Evolutionary conservation across 2,797 vertebrate species (phyloP).

Genomic region (Pangasius sanitwongsei): DNA sequence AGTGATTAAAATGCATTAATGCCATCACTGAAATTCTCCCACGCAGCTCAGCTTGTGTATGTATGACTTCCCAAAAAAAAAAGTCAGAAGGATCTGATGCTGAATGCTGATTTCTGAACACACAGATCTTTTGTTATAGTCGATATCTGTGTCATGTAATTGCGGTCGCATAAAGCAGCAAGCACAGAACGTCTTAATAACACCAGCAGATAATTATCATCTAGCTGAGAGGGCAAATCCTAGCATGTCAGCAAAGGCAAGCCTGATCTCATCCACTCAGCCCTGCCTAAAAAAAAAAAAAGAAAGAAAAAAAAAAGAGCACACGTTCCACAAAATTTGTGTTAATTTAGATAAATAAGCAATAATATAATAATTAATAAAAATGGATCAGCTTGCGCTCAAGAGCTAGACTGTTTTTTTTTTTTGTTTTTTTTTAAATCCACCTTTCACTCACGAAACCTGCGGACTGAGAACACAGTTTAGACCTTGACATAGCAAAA

Average conservation of each 20-base stretch:
- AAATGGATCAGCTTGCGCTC: too few species aligned
- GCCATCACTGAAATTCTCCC: not conserved
- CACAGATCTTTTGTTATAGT: not conserved
- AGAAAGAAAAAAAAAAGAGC: not conserved
- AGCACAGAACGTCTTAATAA: conserved; percentile 29
- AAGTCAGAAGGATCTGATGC: not conserved
- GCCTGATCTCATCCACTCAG: conserved; percentile 24
- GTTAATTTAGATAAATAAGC: not conserved
- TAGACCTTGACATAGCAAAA: conserved; percentile 72
- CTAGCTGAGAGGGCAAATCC: conserved; percentile 26
- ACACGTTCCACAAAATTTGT: not conserved
- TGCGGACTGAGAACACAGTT: conserved; percentile 54
- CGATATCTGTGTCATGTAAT: not conserved
- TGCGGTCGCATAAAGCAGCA: not conserved
- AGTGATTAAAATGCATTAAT: not conserved
- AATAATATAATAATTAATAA: not conserved
- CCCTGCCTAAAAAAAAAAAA: not conserved
- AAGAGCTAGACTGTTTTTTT: not conserved
- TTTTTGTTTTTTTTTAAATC: not conserved
- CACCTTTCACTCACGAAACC: conserved; percentile 17
- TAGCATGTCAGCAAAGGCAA: conserved; percentile 38
- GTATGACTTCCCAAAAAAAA: not conserved
- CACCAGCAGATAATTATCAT: conserved; percentile 37
- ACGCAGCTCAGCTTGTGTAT: not conserved
- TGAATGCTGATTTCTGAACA: conserved; percentile 7